phyloP scores from a whole-genome alignment of 2,888 invertebrate genomes.

The Drosophila meridionalis region DNA sequence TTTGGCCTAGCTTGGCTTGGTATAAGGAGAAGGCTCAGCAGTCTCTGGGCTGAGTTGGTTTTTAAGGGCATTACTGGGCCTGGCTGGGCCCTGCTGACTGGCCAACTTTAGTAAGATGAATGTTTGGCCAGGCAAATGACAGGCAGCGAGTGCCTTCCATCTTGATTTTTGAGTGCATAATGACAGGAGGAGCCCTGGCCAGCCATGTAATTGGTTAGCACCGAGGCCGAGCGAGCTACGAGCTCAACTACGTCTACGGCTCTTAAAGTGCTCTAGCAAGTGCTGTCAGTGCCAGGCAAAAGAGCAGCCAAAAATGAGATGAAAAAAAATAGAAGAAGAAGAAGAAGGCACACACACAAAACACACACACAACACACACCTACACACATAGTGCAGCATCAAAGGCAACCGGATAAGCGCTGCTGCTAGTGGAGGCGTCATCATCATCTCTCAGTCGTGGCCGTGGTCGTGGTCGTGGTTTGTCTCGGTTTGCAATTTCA shows the following conservation, averaged over 20 bases:
- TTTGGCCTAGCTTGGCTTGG: neutral
- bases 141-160: constrained; percentile 72
- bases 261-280: constrained; percentile 54
- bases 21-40: neutral
- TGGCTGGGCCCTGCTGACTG: constrained; percentile 38
- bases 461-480: constrained; percentile 46
- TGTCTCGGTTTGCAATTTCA: constrained; percentile 78
- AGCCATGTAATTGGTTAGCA: constrained; percentile 68
- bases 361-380: neutral
- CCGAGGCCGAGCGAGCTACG: constrained; percentile 19
- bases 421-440: constrained; percentile 41
- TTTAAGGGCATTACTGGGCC: constrained; percentile 19
- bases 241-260: constrained; percentile 1
- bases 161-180: constrained; percentile 79
- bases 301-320: constrained; percentile 26
- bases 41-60: neutral
- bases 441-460: constrained; percentile 29
- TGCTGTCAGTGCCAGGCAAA: constrained; percentile 52
- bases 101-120: constrained; percentile 76
- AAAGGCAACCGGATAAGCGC: constrained; percentile 62
- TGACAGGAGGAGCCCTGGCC: constrained; percentile 64
- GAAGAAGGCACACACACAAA: neutral
- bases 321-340: constrained; percentile 7
- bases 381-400: constrained; percentile 27
- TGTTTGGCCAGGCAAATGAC: constrained; percentile 76